Conservation (phyloP, 2,113 vertebrate species). For the Toxotes chatareus region DNA sequence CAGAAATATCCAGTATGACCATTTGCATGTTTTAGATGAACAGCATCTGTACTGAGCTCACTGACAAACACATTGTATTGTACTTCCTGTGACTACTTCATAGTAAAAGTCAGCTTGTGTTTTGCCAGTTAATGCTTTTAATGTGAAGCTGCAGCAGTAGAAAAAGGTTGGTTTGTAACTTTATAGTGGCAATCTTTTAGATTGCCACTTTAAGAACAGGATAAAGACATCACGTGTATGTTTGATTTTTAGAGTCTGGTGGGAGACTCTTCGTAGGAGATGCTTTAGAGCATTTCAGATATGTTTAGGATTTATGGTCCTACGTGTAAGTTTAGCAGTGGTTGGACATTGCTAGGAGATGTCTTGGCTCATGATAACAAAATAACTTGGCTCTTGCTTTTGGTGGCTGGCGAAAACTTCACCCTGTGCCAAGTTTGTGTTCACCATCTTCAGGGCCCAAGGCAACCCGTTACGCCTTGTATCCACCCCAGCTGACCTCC, state of each 20-base stretch:
- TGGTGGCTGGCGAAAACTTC: slow-evolving; percentile 54
- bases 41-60: no score
- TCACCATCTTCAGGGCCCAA: slow-evolving; percentile 50
- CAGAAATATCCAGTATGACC: no score
- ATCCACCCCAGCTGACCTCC: slow-evolving; percentile 56
- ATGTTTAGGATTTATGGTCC: background rate
- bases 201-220: no score
- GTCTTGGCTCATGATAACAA: slow-evolving; percentile 51
- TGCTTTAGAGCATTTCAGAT: background rate
- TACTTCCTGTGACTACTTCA: no score
- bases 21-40: no score
- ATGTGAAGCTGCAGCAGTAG: no score
- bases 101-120: no score
- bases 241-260: background rate
- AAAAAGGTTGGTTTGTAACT: no score
- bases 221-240: background rate
- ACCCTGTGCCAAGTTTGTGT: slow-evolving; percentile 38
- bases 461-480: slow-evolving; percentile 43
- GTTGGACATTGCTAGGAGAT: slow-evolving; percentile 41
- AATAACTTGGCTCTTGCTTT: slow-evolving; percentile 55
- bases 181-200: no score
- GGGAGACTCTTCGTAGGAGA: background rate
- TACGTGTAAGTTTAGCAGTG: slow-evolving; percentile 36
- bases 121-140: no score
- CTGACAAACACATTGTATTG: no score